Evolutionary conservation across 2,797 vertebrate genomes (phyloP).

Genomic region (Neomorphus geoffroyi): DNA sequence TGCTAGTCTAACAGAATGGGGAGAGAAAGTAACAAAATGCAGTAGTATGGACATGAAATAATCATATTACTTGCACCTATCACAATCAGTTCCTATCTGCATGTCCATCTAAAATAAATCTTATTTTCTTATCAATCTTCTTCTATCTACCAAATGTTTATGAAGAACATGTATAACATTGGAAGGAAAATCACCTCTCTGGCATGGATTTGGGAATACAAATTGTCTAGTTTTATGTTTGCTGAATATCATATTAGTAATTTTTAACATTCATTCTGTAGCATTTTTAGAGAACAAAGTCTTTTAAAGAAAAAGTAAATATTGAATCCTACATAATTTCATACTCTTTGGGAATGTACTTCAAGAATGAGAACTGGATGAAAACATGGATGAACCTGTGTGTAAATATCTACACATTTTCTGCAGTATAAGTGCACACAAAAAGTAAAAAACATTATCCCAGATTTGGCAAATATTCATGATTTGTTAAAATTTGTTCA

Average conservation of each 20-base stretch:
- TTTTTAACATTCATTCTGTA: neutral
- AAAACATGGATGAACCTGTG: neutral
- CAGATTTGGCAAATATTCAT: neutral
- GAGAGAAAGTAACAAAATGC: neutral
- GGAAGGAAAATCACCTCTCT: neutral
- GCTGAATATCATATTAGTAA: neutral
- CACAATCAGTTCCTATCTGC: neutral
- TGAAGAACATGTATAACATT: neutral
- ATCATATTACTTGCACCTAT: neutral
- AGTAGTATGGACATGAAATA: slow-evolving; percentile 6
- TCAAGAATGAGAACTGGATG: neutral
- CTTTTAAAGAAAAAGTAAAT: neutral
- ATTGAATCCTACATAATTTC: neutral
- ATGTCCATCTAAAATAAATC: neutral
- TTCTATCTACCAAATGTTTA: neutral
- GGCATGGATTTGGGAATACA: neutral
- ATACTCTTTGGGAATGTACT: neutral
- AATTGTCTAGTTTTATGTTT: neutral
- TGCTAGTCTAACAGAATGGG: neutral
- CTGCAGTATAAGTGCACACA: rapidly evolving
- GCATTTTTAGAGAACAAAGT: neutral
- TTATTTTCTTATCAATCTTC: neutral
- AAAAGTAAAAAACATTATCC: neutral
- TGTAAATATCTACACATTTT: neutral
- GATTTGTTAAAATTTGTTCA: neutral